A percentile compares a stretch with the other conserved stretches of the same genome.
Evolutionary conservation across 2,888 invertebrate species (phyloP).

Genomic region (Bombylius major): DNA sequence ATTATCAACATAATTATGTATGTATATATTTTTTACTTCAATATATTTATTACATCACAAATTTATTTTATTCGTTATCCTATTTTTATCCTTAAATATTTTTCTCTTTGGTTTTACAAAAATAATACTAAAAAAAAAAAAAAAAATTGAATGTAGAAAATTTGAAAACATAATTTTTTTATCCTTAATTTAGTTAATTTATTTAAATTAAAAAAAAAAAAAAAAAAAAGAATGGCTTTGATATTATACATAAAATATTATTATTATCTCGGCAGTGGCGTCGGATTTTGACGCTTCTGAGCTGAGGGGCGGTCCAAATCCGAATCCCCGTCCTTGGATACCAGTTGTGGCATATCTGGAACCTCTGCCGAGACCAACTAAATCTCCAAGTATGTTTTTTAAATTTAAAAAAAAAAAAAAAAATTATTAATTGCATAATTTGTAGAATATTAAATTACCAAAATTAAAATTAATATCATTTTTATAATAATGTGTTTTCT

Average conservation of each 20-base stretch:
- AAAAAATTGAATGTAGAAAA: not conserved
- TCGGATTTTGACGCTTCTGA: conserved; percentile 27
- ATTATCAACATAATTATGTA: too few species aligned
- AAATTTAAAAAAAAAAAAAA: conserved; percentile 10
- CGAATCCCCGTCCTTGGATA: conserved; percentile 29
- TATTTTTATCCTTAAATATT: too few species aligned
- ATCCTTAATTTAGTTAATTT: too few species aligned
- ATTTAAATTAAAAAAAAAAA: not conserved
- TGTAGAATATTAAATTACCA: not conserved
- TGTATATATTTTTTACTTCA: too few species aligned
- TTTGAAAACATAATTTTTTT: not conserved
- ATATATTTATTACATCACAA: too few species aligned
- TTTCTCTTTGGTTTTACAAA: too few species aligned
- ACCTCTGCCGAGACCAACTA: conserved; percentile 35
- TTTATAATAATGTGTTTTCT: too few species aligned
- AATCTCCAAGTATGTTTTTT: conserved; percentile 35
- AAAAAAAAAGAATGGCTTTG: not conserved
- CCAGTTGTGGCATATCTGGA: conserved; percentile 36
- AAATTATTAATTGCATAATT: not conserved
- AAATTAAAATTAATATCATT: too few species aligned
- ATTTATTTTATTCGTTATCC: too few species aligned
- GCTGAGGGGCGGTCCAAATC: conserved; percentile 24
- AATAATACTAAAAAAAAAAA: not conserved
- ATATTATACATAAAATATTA: not conserved
- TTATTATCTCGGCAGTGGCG: conserved; percentile 28